Conservation (phyloP, 2,113 vertebrate species). For the Motacilla tschutschensis region DNA sequence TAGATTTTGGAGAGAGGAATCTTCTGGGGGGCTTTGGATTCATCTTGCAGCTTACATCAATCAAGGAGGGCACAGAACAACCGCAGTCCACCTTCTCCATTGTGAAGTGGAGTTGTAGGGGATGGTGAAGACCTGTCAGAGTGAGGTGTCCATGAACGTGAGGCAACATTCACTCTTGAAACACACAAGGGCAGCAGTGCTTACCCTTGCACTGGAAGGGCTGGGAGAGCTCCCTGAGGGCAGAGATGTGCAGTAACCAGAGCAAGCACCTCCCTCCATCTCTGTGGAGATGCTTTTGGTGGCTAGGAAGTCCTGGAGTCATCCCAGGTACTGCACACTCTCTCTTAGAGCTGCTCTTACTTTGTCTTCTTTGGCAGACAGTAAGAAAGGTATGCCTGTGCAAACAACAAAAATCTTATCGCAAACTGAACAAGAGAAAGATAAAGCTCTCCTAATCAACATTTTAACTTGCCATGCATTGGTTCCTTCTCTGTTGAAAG, state of each 20-base stretch:
- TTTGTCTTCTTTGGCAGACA: not conserved
- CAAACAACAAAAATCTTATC: not conserved
- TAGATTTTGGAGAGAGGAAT: not conserved
- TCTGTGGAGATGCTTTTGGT: not conserved
- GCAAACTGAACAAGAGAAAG: not conserved
- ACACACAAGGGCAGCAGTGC: not conserved
- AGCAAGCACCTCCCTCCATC: not conserved
- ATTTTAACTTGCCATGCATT: not conserved
- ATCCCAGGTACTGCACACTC: fast-evolving
- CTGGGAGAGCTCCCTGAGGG: not conserved
- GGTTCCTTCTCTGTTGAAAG: not conserved
- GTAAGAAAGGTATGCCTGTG: not conserved
- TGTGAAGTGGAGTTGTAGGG: not conserved
- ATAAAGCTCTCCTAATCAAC: slow-evolving; percentile 5
- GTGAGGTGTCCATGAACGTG: fast-evolving
- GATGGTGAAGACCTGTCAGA: not conserved
- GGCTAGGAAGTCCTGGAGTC: not conserved
- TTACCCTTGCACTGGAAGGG: fast-evolving
- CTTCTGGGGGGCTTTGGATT: not conserved
- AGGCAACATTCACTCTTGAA: not conserved
- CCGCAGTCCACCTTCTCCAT: fast-evolving
- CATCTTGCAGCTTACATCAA: not conserved
- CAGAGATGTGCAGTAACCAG: not conserved
- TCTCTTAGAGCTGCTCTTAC: not conserved
- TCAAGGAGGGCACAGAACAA: not conserved